These are phyloP conservation scores for Pavo muticus DNA, from an alignment of 2,113 vertebrate species.

Conservation along the genomic window DNA sequence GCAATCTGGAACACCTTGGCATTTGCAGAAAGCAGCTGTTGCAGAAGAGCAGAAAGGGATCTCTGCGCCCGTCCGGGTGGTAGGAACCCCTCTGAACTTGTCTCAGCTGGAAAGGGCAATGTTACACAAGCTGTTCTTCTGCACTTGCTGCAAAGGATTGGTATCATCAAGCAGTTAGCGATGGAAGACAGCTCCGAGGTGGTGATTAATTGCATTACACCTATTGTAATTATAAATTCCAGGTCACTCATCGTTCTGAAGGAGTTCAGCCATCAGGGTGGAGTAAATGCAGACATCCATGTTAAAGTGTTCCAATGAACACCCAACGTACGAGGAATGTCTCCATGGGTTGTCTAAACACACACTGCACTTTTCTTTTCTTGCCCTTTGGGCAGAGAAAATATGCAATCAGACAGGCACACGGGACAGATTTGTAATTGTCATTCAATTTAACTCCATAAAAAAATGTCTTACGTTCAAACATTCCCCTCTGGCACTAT, in stretches of 20 bases:
- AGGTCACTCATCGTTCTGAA: slow-evolving; percentile 67
- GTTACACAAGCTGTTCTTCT: slow-evolving; percentile 48
- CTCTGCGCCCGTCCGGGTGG: background rate
- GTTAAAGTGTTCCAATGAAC: slow-evolving; percentile 60
- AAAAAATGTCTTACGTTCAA: background rate
- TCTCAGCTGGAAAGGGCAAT: slow-evolving; percentile 28
- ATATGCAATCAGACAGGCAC: slow-evolving; percentile 43
- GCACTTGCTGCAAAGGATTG: slow-evolving; percentile 46
- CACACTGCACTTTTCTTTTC: slow-evolving; percentile 23
- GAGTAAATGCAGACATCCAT: slow-evolving; percentile 33
- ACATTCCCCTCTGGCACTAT: slow-evolving; percentile 32
- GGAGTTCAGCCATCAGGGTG: slow-evolving; percentile 56
- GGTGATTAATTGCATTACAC: slow-evolving; percentile 69
- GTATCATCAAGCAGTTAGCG: background rate
- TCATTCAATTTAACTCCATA: slow-evolving; percentile 16
- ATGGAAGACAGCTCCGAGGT: slow-evolving; percentile 33
- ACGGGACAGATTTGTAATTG: slow-evolving; percentile 46
- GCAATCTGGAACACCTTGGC: background rate
- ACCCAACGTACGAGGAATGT: slow-evolving; percentile 57
- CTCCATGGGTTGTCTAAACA: slow-evolving; percentile 58
- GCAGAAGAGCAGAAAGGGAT: background rate
- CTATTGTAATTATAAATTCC: slow-evolving; percentile 70
- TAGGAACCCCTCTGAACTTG: slow-evolving; percentile 12
- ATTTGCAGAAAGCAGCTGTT: slow-evolving; percentile 5
- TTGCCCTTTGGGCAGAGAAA: slow-evolving; percentile 67